Base-by-base conservation (phyloP, 2,888 invertebrate species). In the Neuroscelio doddi region DNA sequence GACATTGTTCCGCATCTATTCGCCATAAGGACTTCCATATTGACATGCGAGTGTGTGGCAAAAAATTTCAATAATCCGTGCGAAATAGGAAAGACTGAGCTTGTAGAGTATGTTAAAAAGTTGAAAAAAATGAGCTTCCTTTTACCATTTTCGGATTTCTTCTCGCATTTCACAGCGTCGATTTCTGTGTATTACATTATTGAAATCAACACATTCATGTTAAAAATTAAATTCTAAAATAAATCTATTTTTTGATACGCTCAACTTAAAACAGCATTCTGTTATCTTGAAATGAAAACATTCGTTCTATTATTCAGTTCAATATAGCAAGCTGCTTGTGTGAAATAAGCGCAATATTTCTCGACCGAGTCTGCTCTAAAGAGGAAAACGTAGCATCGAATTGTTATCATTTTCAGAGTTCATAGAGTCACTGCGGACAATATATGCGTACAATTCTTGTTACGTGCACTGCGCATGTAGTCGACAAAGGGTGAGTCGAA, bases 11-110 rank as follows among this genome's bases (percentile, higher is more conserved):
- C 49, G 49, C 51, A 34, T 26, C 26, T 51, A 49, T 10, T 27
- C 42, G 49, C 55, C 53, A 51, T 59, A 46, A 21, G 50, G 36
- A 45, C 52, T 46, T 38, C 49, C 44, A 7, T 29, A 42, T 26
- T 58, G 55, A 44, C 52, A 32, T 24, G 36, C 16, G 64, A 17
- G 44, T 59, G 42, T 64, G 67, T 64, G 68, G 70, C 66, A 67
- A 73, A 70, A n/a, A 74, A 71, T 74, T 74, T 74, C 74, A 72
- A 74, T 74, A 72, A 74, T 68, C 68, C 49, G 16, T 42, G 30
- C 26, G 24, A 57, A 47, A 44, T 16, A 29, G 26, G 34, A 14
- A 32, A 52, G 21, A 17, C 21, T 44, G 38, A 16, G 16, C n/a
- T n/a, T n/a, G 24, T 9, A 5, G 15, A 46, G 14, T 47, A 29